phyloP scores from a whole-genome alignment of 64 coral and sea anemone genomes.

The Montipora capricornis region DNA sequence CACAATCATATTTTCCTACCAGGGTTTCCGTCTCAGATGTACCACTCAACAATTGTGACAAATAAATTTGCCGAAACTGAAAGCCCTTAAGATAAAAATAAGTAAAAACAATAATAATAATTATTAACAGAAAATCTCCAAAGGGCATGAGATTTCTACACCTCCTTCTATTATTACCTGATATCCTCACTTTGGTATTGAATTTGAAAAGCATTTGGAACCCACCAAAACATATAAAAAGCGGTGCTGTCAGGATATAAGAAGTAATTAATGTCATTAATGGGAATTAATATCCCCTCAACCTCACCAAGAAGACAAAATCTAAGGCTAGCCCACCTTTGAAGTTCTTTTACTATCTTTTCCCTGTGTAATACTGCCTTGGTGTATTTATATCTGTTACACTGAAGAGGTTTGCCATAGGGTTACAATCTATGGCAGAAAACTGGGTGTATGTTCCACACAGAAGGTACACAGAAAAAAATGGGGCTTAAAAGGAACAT shows the following conservation, averaged over 20 bases:
- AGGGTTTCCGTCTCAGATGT: background rate
- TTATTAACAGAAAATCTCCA: background rate
- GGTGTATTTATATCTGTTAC: background rate
- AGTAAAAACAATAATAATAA: background rate
- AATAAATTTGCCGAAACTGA: background rate
- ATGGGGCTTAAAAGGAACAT: background rate
- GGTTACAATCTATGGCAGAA: too few species aligned
- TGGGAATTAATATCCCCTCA: background rate
- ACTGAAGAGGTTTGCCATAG: too few species aligned
- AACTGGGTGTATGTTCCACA: too few species aligned
- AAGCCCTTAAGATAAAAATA: background rate
- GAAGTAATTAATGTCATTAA: background rate
- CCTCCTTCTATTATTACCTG: background rate
- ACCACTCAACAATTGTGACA: background rate
- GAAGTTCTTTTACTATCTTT: background rate
- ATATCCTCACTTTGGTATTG: background rate
- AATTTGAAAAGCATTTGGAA: background rate
- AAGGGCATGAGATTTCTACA: background rate
- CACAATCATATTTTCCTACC: background rate
- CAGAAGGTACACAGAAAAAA: too few species aligned
- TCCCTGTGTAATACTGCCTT: background rate
- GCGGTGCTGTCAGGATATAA: background rate
- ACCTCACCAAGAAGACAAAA: background rate
- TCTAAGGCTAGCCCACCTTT: background rate
- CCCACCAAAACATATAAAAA: background rate